phyloP scores from a whole-genome alignment of 2,888 invertebrate species.

The Parnassius orleans region DNA sequence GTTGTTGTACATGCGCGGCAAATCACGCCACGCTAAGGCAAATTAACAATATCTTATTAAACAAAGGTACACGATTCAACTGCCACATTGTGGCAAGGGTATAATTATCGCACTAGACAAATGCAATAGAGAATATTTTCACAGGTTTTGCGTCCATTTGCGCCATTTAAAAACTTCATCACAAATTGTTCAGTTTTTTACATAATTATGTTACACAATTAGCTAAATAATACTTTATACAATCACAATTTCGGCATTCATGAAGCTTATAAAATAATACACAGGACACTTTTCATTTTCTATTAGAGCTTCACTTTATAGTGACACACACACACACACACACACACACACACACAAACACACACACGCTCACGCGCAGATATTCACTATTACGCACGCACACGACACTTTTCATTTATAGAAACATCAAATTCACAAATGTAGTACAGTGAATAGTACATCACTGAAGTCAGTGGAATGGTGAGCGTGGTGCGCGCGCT shows the following conservation, averaged over 20 bases:
- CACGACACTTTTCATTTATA: background rate
- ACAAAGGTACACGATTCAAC: conserved; percentile 1
- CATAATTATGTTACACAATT: background rate
- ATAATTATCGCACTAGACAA: background rate
- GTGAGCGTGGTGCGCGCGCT: conserved; percentile 16
- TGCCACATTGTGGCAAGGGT: background rate
- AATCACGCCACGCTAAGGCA: conserved; percentile 13
- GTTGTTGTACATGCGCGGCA: conserved; percentile 8
- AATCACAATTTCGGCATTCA: conserved; percentile 11
- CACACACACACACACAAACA: too few relatives aligned
- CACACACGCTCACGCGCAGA: too few relatives aligned
- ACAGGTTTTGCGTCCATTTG: background rate
- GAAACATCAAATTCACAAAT: background rate
- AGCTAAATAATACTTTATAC: conserved; percentile 12
- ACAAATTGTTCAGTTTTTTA: too few relatives aligned
- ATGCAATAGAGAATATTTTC: background rate
- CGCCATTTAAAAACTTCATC: background rate
- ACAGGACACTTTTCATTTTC: background rate
- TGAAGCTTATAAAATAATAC: background rate
- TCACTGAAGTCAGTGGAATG: conserved; percentile 17
- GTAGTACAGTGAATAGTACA: background rate
- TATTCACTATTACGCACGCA: too few relatives aligned
- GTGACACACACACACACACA: conserved; percentile 6
- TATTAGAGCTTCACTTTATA: background rate
- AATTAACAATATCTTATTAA: conserved; percentile 7